Conservation (phyloP, 1,140 invertebrate species). For the Psilanteris sp. region DNA sequence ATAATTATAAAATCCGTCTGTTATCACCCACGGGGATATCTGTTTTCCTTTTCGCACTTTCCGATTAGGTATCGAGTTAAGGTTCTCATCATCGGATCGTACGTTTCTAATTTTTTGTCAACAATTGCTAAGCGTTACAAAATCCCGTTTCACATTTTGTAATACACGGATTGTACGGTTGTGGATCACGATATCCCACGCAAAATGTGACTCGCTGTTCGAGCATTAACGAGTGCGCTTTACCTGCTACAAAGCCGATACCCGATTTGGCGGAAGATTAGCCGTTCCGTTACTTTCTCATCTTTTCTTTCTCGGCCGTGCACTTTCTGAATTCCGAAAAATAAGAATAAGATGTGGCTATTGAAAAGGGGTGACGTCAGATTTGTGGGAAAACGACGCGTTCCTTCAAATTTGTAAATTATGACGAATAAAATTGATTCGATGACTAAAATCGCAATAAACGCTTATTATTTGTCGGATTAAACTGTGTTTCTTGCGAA, state of each 20-base stretch:
- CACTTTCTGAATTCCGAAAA: slow-evolving; percentile 40
- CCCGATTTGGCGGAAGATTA: slow-evolving; percentile 65
- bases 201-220: slow-evolving; percentile 56
- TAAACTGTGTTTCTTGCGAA: too few species aligned
- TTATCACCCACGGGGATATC: too few species aligned
- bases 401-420: too few species aligned
- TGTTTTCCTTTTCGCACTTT: too few species aligned
- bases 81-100: background rate
- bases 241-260: slow-evolving; percentile 52
- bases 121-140: slow-evolving; percentile 32
- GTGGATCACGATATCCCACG: slow-evolving; percentile 58
- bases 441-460: too few species aligned
- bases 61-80: background rate
- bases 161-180: slow-evolving; percentile 40
- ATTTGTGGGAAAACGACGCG: too few species aligned
- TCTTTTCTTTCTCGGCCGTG: slow-evolving; percentile 45
- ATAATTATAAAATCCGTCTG: too few species aligned
- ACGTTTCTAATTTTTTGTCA: slow-evolving; percentile 1
- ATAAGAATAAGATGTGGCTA: background rate
- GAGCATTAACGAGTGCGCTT: slow-evolving; percentile 59
- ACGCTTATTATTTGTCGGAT: too few species aligned
- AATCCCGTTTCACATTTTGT: slow-evolving; percentile 50
- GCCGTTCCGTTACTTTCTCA: slow-evolving; percentile 63
- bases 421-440: too few species aligned
- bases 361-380: slow-evolving; percentile 12